A percentile compares a stretch with the other conserved stretches of the same genome.
Conservation (phyloP, 1,140 invertebrate species). For the Coptotermes formosanus region DNA sequence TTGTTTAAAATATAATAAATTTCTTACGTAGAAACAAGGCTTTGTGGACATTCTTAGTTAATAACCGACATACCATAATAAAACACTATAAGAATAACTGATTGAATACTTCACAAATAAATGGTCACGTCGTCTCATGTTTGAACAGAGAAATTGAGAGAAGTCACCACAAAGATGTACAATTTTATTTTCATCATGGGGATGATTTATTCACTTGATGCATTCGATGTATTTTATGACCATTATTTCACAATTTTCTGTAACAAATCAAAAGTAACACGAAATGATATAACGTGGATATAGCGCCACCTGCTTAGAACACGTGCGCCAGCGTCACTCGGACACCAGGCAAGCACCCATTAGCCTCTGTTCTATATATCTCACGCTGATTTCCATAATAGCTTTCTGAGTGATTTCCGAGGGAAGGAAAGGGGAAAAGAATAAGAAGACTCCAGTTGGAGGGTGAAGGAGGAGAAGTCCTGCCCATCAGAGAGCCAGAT, state of each 20-base stretch:
- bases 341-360: conserved; percentile 1
- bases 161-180: no score
- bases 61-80: no score
- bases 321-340: not conserved
- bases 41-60: no score
- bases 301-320: not conserved
- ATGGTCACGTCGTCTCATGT: no score
- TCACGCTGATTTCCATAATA: conserved; percentile 37
- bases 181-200: no score
- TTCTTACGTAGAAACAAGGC: no score
- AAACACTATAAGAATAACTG: no score
- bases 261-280: not conserved
- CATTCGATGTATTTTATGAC: not conserved
- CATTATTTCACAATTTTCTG: not conserved
- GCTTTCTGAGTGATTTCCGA: conserved; percentile 38
- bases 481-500: conserved; percentile 4
- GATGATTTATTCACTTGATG: not conserved
- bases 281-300: not conserved
- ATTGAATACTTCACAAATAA: no score
- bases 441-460: not conserved
- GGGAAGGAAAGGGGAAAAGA: not conserved
- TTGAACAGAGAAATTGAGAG: no score
- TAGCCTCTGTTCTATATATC: conserved; percentile 13
- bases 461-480: not conserved
- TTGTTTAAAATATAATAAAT: no score